These are phyloP conservation scores for Sminthopsis crassicaudata DNA, from an alignment of 2,113 vertebrate species.

Conservation along the genomic window DNA sequence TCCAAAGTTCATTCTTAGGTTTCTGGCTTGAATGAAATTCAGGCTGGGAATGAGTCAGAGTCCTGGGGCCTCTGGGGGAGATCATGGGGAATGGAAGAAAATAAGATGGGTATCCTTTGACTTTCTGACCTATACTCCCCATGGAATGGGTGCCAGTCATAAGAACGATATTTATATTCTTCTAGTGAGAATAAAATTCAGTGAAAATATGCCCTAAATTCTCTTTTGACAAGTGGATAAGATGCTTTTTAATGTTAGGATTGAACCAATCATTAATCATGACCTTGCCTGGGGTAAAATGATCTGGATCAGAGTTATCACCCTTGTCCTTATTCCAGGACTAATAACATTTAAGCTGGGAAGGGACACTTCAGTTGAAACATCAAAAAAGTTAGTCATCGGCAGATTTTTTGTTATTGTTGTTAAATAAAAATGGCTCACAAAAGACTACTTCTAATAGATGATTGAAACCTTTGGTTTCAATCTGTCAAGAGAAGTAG, in stretches of 20 bases:
- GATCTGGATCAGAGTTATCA: neutral
- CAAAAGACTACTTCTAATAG: neutral
- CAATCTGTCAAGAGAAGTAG: neutral
- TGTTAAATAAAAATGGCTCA: neutral
- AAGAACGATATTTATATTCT: slow-evolving; percentile 20
- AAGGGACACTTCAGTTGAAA: neutral
- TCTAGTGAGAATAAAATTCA: slow-evolving; percentile 7
- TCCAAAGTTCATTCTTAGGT: slow-evolving; percentile 31
- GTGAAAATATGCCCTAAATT: neutral
- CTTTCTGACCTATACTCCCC: neutral
- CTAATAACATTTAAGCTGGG: neutral
- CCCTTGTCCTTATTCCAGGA: neutral
- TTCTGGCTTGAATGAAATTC: neutral
- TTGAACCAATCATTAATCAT: slow-evolving; percentile 15
- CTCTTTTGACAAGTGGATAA: neutral
- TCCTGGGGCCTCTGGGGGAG: neutral
- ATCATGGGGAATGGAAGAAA: neutral
- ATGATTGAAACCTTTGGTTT: neutral
- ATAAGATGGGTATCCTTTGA: neutral
- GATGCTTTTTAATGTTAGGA: neutral
- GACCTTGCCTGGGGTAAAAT: neutral
- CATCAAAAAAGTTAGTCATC: neutral
- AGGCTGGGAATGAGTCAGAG: neutral
- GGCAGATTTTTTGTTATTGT: neutral
- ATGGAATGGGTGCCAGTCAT: neutral